Evolutionary conservation across 1,140 invertebrate genomes (phyloP).

Genomic region (Brachionus rotundiformis): DNA sequence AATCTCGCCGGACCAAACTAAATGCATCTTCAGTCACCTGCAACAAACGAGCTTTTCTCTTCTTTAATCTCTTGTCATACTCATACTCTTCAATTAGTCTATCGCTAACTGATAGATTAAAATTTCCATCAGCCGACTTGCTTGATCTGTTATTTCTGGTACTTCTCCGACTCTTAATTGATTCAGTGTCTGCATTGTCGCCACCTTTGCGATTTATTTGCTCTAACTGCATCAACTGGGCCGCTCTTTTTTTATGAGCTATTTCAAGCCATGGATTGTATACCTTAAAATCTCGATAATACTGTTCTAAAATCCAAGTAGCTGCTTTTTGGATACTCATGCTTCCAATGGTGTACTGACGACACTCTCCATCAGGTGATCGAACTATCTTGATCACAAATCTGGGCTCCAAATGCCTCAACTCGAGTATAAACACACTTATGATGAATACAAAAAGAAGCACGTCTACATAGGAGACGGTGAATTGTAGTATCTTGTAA

Average conservation of each 20-base stretch:
- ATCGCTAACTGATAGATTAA: slow-evolving; percentile 49
- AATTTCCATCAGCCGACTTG: background rate
- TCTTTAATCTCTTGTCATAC: slow-evolving; percentile 86
- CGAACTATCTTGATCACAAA: slow-evolving; percentile 87
- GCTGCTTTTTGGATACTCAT: slow-evolving; percentile 91
- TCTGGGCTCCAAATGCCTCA: slow-evolving; percentile 82
- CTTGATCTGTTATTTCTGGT: background rate
- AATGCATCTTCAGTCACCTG: slow-evolving; percentile 94
- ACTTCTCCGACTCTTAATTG: background rate
- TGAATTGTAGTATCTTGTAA: slow-evolving; percentile 79
- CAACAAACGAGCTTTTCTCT: slow-evolving; percentile 81
- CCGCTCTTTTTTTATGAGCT: background rate
- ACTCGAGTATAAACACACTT: slow-evolving; percentile 85
- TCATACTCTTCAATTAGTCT: slow-evolving; percentile 96
- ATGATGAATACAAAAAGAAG: slow-evolving; percentile 91
- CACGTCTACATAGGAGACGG: slow-evolving; percentile 84
- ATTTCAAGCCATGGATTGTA: slow-evolving; percentile 91
- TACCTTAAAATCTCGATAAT: slow-evolving; percentile 91
- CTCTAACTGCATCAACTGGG: slow-evolving; percentile 4
- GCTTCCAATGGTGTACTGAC: slow-evolving; percentile 72
- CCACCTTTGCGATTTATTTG: background rate
- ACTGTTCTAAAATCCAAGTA: slow-evolving; percentile 86
- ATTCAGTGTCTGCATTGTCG: background rate
- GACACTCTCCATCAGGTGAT: slow-evolving; percentile 82
- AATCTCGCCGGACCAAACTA: slow-evolving; percentile 78